Evolutionary conservation across 1,140 invertebrate genomes (phyloP), one percentile per base, ranked within the genome.

Genomic region (Micrasema minimum): DNA sequence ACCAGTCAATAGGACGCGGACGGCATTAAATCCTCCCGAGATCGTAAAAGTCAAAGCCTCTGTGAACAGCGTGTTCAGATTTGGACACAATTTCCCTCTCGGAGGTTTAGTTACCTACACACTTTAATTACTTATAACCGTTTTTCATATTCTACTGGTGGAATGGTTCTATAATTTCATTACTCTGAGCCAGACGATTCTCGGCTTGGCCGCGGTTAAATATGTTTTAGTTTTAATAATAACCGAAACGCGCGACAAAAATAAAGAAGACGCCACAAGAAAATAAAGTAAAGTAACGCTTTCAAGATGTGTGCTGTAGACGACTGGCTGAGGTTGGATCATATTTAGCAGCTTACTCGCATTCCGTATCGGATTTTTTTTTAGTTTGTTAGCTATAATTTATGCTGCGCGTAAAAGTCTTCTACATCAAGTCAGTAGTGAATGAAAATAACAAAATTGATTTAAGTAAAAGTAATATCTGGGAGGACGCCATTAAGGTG

Each of bases 21-120:
- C 26, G 55, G 55, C 55, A 59, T 59, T 59, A 59, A 59, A 59
- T 59, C 55, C 35, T 59, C 55, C 4, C 14, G 35, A 59, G 55
- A 38, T 59, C 55, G 55, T 59, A 59, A 59, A 59, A 37, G 55
- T 59, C 55, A 59, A 59, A 59, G 55, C 31, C 55, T 59, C 55
- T 38, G 51, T 55, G 55, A 59, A 59, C 55, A 59, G 35, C 26
- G 14, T 38, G 55, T 59, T 59, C 11, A 38, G 55, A 59, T 59
- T 59, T 38, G 35, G 55, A 31, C 35, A 59, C 55, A 59, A 59
- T 38, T 59, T 59, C 55, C 55, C 55, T 38, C 35, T 31, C 6
- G 31, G 46, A 3, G 18, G 26, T 31, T 31, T 31, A 4, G 26
- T 31, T 31, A 31, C 26, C 26, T 31, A 14, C 37, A 46, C 26